Evolutionary conservation across 2,797 vertebrate species (phyloP).

Genomic region (Anabas testudineus): DNA sequence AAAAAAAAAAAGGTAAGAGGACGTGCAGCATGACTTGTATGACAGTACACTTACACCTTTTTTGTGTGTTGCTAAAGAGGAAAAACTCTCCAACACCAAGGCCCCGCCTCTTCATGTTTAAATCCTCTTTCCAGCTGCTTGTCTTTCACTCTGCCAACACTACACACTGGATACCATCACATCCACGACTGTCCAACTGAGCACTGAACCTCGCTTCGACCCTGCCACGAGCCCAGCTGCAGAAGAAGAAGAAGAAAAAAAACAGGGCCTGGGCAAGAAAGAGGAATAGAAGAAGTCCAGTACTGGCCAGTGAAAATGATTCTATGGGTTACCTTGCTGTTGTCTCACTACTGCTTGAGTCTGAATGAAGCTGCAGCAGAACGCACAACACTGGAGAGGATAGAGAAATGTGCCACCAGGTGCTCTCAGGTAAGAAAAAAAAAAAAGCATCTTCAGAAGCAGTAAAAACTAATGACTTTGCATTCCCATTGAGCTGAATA

Average conservation of each 20-base stretch:
- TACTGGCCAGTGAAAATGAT: conserved; percentile 57
- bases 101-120: conserved; percentile 56
- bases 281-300: neutral
- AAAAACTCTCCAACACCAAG: neutral
- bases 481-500: neutral
- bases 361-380: conserved; percentile 56
- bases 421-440: conserved; percentile 84
- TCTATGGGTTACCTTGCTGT: conserved; percentile 52
- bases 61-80: neutral
- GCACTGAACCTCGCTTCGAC: neutral
- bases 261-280: neutral
- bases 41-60: neutral
- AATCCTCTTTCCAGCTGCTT: conserved; percentile 11
- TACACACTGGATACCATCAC: neutral
- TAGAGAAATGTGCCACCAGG: conserved; percentile 62
- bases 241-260: neutral
- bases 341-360: conserved; percentile 42
- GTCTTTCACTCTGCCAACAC: conserved; percentile 14
- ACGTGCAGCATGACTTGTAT: neutral
- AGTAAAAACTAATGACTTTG: neutral
- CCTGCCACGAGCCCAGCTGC: neutral
- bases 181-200: neutral
- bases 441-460: conserved; percentile 2
- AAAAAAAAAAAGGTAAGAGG: neutral
- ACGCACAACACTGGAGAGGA: conserved; percentile 65